These are phyloP conservation scores for Fistularia tabacaria DNA, from an alignment of 2,797 vertebrate genomes.

Conservation along the genomic window DNA sequence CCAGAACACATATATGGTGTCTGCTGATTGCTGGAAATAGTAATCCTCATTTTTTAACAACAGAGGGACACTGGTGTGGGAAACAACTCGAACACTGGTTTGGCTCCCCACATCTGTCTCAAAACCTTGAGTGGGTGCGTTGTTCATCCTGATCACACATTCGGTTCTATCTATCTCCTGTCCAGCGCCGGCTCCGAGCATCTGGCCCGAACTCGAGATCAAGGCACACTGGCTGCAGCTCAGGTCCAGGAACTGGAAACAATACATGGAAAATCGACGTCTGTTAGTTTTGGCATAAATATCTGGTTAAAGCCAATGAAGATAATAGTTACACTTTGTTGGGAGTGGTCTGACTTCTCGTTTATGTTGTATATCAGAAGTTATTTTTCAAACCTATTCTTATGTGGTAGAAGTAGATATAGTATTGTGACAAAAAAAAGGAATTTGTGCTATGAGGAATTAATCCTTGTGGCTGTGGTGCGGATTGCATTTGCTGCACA, in stretches of 20 bases:
- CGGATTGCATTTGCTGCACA: too few species aligned
- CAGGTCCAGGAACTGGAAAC: conserved; percentile 58
- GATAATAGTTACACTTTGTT: too few species aligned
- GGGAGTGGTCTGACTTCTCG: too few species aligned
- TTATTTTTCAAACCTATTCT: too few species aligned
- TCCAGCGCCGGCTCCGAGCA: conserved; percentile 79
- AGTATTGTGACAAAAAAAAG: too few species aligned
- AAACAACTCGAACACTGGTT: conserved; percentile 84
- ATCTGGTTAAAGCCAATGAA: too few species aligned
- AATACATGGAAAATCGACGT: not conserved
- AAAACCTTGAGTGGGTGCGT: conserved; percentile 83
- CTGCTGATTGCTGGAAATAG: conserved; percentile 80
- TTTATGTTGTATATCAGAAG: too few species aligned
- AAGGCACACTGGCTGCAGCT: conserved; percentile 82
- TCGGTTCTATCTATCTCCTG: conserved; percentile 77
- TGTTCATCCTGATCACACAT: conserved; percentile 94
- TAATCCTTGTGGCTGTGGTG: too few species aligned
- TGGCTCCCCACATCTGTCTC: conserved; percentile 84
- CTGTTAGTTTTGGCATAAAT: too few species aligned
- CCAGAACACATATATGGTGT: conserved; percentile 87
- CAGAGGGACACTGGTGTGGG: conserved; percentile 88
- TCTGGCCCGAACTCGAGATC: conserved; percentile 94
- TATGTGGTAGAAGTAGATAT: too few species aligned
- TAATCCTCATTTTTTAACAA: conserved; percentile 80
- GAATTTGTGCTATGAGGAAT: too few species aligned